Conservation (phyloP, 2,888 invertebrate species). For the Nephrotoma flavescens region DNA sequence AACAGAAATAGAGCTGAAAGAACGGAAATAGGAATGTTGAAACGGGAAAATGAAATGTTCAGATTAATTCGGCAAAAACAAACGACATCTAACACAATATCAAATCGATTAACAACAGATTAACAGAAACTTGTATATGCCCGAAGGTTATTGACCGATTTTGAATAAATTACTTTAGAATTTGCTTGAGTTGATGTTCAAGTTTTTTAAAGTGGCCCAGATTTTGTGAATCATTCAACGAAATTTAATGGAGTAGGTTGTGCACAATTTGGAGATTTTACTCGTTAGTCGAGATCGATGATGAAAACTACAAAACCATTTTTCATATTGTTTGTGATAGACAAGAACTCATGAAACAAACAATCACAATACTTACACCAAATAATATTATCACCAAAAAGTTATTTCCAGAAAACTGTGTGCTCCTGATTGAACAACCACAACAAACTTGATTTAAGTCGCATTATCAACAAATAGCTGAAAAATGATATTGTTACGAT, state of each 20-base stretch:
- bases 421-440: background rate
- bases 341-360: no score
- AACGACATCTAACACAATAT: background rate
- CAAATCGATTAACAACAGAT: background rate
- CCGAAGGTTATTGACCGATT: no score
- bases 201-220: no score
- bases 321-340: no score
- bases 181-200: no score
- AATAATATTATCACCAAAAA: background rate
- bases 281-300: no score
- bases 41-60: background rate
- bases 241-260: no score
- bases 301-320: no score
- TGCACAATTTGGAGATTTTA: no score
- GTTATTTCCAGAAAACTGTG: background rate
- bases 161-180: no score
- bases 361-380: background rate
- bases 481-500: background rate
- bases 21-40: background rate
- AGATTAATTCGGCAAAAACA: background rate
- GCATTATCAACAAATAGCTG: background rate
- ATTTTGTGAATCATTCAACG: no score
- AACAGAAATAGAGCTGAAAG: background rate
- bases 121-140: background rate
- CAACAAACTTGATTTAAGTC: background rate